These are phyloP conservation scores for Montipora sp. DNA, from an alignment of 64 coral and sea anemone genomes.

Conservation along the genomic window DNA sequence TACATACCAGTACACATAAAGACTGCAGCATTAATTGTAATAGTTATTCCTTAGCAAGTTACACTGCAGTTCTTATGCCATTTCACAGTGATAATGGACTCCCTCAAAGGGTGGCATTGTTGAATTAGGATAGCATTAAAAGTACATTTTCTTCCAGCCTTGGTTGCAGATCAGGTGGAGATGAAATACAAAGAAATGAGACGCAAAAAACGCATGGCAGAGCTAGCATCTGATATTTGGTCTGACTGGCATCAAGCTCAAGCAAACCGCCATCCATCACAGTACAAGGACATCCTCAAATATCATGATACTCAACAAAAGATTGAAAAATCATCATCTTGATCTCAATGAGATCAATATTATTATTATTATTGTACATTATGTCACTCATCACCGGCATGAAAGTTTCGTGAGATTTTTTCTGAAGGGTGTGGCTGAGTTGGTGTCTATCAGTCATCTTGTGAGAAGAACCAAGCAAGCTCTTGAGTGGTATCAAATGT, in stretches of 20 bases:
- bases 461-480: too few species aligned
- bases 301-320: not conserved
- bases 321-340: conserved; percentile 6
- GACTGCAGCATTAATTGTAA: too few species aligned
- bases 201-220: conserved; percentile 71
- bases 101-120: too few species aligned
- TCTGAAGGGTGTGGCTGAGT: too few species aligned
- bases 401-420: too few species aligned
- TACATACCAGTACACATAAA: too few species aligned
- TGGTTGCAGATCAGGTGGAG: conserved; percentile 74
- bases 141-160: conserved; percentile 21
- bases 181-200: conserved; percentile 79
- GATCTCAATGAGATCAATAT: not conserved
- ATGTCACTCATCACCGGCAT: too few species aligned
- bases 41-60: too few species aligned
- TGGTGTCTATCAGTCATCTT: too few species aligned
- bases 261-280: conserved; percentile 61
- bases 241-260: conserved; percentile 90
- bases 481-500: too few species aligned
- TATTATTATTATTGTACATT: not conserved
- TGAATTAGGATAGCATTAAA: not conserved
- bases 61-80: too few species aligned
- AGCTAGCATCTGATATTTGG: conserved; percentile 85
- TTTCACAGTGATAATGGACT: too few species aligned
- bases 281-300: conserved; percentile 78